Base-by-base conservation (phyloP, 92 coral and sea anemone genomes). In the Parazoanthus atlanticus region DNA sequence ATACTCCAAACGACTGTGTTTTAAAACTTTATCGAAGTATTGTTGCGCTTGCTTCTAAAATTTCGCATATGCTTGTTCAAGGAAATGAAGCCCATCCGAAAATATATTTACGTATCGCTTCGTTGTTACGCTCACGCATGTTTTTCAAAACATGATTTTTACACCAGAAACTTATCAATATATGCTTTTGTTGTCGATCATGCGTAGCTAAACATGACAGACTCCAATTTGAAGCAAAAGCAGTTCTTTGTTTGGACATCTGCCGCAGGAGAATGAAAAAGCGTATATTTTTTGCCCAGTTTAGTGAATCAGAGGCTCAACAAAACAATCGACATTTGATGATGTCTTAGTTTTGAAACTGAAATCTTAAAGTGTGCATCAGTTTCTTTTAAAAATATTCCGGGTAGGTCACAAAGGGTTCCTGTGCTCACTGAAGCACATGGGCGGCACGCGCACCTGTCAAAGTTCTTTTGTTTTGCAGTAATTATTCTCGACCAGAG, bases 361-460 rank as follows among this genome's bases (percentile, higher is more conserved):
- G 8, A 2, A 71, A 71, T 28, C 33, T 30, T 30, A 36, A 11
- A 28, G 19, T 33, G 33, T 10, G 33, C 33, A 71, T 28, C 76
- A 43, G 11, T 43, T 43, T 5, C 49, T 43, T 43, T 43, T 43
- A 43, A 43, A 38, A 31, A 17, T 13, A 23, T 13, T 32, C 77
- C 23, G 21, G 32, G 76, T 30, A 67, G 74, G 12, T 8, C 77
- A 52, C 26, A 61, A 61, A 61, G 26, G 49, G 8, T 19, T 26
- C 3, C 43, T 36, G 47, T 36, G 47, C 21, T 36, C 79, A 75
- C n/a, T 75, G 77, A 31, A 75, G 52, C 79, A 75, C 79, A 33
- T 75, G 79, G 23, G 10, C 29, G 79, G 49, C 79, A 75, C 79
- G 79, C 26, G 52, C 79, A 75, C 49, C 79, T 75, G 79, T 75